Percentiles rank a stretch among this genome's conserved stretches.
These are phyloP conservation scores for Alosa alosa DNA, from an alignment of 2,113 vertebrate species.

Conservation along the genomic window DNA sequence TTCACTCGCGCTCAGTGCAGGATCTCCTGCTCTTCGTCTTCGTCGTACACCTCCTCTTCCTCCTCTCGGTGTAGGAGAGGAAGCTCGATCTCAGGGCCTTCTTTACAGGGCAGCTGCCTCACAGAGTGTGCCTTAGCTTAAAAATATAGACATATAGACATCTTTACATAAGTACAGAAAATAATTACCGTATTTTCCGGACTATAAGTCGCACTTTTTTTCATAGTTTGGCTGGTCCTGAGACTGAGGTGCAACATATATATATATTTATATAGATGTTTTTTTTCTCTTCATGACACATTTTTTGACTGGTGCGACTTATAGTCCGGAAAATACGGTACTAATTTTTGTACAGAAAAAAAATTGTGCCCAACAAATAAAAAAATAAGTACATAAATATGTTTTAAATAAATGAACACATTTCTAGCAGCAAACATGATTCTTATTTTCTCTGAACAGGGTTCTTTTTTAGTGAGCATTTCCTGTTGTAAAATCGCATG, in stretches of 20 bases:
- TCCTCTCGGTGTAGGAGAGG: constrained; percentile 69
- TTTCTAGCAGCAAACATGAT: neutral
- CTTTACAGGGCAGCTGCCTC: constrained; percentile 62
- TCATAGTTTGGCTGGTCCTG: too few species aligned
- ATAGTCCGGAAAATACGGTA: too few species aligned
- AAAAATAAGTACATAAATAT: neutral
- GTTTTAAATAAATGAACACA: neutral
- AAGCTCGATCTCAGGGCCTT: constrained; percentile 78
- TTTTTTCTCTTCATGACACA: too few species aligned
- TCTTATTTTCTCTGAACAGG: neutral
- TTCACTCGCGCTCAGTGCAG: constrained; percentile 49
- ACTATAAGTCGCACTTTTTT: too few species aligned
- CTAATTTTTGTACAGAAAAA: too few species aligned
- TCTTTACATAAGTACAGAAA: too few species aligned
- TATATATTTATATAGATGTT: too few species aligned
- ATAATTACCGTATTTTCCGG: too few species aligned
- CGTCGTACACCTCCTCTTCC: constrained; percentile 52
- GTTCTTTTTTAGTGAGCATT: neutral
- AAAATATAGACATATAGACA: constrained; percentile 4
- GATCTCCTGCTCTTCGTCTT: constrained; percentile 68
- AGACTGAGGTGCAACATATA: too few species aligned
- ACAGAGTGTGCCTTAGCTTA: constrained; percentile 60
- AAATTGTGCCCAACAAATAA: too few species aligned
- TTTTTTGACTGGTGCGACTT: too few species aligned
- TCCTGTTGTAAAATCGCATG: neutral